Conservation (phyloP, 2,888 invertebrate species). For the Amiota mariae region DNA sequence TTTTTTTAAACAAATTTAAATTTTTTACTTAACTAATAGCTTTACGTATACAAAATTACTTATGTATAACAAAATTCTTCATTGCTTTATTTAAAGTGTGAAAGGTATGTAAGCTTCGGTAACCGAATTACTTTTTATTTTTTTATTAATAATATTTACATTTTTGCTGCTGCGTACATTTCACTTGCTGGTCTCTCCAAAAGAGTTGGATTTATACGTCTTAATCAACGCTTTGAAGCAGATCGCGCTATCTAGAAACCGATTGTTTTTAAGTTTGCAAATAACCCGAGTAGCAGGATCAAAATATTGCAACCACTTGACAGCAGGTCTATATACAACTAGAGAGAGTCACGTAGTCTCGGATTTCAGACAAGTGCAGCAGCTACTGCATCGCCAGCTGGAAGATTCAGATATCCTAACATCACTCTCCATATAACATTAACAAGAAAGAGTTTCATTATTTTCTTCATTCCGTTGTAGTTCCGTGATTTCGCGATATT, state of each 20-base stretch:
- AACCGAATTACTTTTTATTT: no score
- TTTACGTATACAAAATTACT: no score
- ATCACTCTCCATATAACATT: background rate
- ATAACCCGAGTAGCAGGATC: conserved; percentile 92
- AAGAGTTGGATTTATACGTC: conserved; percentile 95
- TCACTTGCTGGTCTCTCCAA: conserved; percentile 85
- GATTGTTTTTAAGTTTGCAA: conserved; percentile 95
- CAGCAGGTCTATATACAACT: conserved; percentile 90
- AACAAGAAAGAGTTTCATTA: background rate
- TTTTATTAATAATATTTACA: no score
- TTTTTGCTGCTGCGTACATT: background rate
- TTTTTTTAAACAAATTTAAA: conserved; percentile 20
- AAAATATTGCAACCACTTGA: conserved; percentile 85
- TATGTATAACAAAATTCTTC: background rate
- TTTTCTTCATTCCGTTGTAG: conserved; percentile 49
- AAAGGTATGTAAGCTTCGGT: no score
- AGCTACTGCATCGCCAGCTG: conserved; percentile 70
- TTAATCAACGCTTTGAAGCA: conserved; percentile 93
- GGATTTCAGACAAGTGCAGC: conserved; percentile 84
- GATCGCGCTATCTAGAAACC: conserved; percentile 94
- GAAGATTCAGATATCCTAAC: conserved; percentile 73
- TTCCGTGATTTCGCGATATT: conserved; percentile 79
- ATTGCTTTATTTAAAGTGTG: background rate
- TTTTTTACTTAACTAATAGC: no score
- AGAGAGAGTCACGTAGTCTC: conserved; percentile 80